Evolutionary conservation across 2,888 invertebrate genomes (phyloP).

Genomic region (Athetis lepigone): DNA sequence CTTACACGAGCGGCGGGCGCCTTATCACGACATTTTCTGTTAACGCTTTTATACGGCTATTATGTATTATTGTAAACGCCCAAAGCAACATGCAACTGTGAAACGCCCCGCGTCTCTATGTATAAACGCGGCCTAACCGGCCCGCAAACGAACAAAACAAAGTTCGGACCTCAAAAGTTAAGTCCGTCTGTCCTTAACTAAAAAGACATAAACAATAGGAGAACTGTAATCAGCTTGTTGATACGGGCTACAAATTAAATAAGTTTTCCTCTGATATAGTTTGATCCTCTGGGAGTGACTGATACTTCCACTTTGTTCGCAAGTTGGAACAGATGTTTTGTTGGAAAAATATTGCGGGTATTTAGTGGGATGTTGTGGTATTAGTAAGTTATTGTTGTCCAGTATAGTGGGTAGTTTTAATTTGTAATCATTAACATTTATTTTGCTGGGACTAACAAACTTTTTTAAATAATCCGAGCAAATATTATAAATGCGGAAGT

Average conservation of each 20-base stretch:
- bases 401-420: neutral
- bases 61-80: no score
- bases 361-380: neutral
- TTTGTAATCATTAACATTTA: neutral
- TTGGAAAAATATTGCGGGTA: conserved; percentile 33
- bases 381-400: no score
- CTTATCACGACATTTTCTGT: no score
- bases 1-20: no score
- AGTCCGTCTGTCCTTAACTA: conserved; percentile 17
- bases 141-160: conserved; percentile 10
- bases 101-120: no score
- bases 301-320: conserved; percentile 32
- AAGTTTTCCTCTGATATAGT: conserved; percentile 60
- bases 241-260: conserved; percentile 64
- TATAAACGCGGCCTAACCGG: no score
- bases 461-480: no score
- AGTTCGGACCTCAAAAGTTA: conserved; percentile 2
- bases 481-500: no score
- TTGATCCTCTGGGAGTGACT: conserved; percentile 57
- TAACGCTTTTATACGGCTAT: no score
- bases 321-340: conserved; percentile 25
- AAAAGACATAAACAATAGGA: conserved; percentile 32
- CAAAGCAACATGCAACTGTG: no score
- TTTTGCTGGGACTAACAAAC: no score
- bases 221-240: conserved; percentile 59